Evolutionary conservation across 2,888 invertebrate species (phyloP).

Genomic region (Calameuta idolon): DNA sequence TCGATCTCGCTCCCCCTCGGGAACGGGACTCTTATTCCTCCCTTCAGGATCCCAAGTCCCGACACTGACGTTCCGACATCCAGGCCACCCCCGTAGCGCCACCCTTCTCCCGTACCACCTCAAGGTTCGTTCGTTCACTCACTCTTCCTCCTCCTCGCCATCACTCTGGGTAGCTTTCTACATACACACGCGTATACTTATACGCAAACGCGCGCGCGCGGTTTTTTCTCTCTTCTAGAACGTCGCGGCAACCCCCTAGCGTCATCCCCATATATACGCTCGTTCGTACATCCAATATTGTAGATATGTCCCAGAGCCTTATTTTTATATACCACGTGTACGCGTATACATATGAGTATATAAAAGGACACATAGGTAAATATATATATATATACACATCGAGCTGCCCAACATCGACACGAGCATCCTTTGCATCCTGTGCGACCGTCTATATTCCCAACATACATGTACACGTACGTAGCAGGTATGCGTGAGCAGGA

Average conservation of each 20-base stretch:
- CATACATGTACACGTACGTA: background rate
- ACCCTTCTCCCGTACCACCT: constrained; percentile 32
- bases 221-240: constrained; percentile 39
- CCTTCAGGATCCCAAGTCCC: constrained; percentile 52
- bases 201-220: constrained; percentile 21
- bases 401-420: constrained; percentile 14
- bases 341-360: constrained; percentile 13
- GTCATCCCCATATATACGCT: constrained; percentile 34
- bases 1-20: constrained; percentile 47
- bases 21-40: constrained; percentile 56
- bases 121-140: constrained; percentile 25
- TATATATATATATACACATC: constrained; percentile 9
- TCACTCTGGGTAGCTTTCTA: constrained; percentile 13
- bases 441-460: background rate
- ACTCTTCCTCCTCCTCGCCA: constrained; percentile 22
- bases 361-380: background rate
- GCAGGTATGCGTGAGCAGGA: background rate
- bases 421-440: background rate
- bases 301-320: constrained; percentile 46
- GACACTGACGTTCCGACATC: constrained; percentile 61
- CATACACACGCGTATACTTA: background rate
- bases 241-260: constrained; percentile 34
- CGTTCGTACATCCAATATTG: constrained; percentile 62
- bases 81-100: constrained; percentile 15
- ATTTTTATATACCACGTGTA: background rate